Evolutionary conservation across 2,888 invertebrate species (phyloP).

Genomic region (Octonoba sinensis): DNA sequence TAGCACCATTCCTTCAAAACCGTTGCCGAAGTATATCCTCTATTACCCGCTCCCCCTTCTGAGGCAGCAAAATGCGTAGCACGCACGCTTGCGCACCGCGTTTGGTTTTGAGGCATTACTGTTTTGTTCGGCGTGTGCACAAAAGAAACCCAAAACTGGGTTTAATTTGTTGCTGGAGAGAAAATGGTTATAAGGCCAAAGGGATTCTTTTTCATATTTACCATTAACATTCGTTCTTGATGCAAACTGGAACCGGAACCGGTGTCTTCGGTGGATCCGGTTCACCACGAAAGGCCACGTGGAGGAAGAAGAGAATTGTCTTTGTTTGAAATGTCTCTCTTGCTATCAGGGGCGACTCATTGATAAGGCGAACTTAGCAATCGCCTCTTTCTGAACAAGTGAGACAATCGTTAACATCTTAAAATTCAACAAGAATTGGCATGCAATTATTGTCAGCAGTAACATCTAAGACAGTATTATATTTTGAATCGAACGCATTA

Average conservation of each 20-base stretch:
- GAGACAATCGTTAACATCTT: no score
- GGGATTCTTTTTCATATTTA: conserved; percentile 28
- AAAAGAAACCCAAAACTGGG: conserved; percentile 45
- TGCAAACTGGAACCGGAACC: conserved; percentile 36
- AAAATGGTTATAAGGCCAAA: conserved; percentile 57
- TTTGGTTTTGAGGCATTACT: conserved; percentile 12
- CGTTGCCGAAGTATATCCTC: no score
- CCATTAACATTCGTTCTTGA: conserved; percentile 12
- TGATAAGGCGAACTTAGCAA: no score
- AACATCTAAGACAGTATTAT: no score
- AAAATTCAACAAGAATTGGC: no score
- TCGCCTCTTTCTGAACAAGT: no score
- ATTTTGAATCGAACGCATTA: no score
- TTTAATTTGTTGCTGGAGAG: conserved; percentile 42
- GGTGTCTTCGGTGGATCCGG: conserved; percentile 18
- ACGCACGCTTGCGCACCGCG: conserved; percentile 1
- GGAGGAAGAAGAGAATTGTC: conserved; percentile 26
- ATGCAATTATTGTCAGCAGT: no score
- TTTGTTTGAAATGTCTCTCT: background rate
- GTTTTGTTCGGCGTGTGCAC: conserved; percentile 55
- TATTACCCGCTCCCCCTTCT: conserved; percentile 3
- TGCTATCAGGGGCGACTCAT: background rate
- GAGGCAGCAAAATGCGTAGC: conserved; percentile 25
- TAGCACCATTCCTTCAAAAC: no score
- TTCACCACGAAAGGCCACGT: conserved; percentile 59